Evolutionary conservation across 2,888 invertebrate species (phyloP).

Genomic region (Altica lythri): DNA sequence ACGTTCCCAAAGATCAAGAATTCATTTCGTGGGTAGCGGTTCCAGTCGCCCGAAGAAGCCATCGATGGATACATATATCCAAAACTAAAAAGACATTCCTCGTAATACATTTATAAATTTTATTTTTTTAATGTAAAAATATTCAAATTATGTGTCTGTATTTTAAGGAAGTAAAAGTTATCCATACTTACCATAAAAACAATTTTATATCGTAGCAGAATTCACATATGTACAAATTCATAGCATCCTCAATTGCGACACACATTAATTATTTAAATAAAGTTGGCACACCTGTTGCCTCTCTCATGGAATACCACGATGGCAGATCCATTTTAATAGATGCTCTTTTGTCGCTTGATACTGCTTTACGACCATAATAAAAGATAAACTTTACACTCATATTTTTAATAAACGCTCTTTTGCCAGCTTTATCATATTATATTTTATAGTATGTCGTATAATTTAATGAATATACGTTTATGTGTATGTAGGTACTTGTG

Average conservation of each 20-base stretch:
- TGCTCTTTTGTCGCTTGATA: constrained; percentile 32
- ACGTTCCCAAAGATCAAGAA: no score
- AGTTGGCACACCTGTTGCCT: constrained; percentile 31
- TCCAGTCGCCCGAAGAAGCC: no score
- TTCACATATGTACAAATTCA: no score
- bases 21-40: no score
- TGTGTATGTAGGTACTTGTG: constrained; percentile 4
- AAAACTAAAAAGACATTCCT: no score
- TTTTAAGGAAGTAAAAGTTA: no score
- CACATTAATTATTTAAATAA: constrained; percentile 30
- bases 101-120: no score
- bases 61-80: no score
- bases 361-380: constrained; percentile 29
- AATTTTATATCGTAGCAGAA: no score
- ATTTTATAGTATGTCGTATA: constrained; percentile 28
- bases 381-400: constrained; percentile 33
- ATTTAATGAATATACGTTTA: constrained; percentile 13
- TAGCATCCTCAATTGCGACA: constrained; percentile 8
- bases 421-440: constrained; percentile 31
- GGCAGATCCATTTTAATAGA: constrained; percentile 30
- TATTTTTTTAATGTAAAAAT: no score
- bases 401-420: constrained; percentile 32
- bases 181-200: no score
- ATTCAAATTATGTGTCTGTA: no score
- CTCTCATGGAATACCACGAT: constrained; percentile 22